A percentile compares a stretch with the other conserved stretches of the same genome.
phyloP scores from a whole-genome alignment of 64 coral and sea anemone species.

The Stichodactyla mertensii region DNA sequence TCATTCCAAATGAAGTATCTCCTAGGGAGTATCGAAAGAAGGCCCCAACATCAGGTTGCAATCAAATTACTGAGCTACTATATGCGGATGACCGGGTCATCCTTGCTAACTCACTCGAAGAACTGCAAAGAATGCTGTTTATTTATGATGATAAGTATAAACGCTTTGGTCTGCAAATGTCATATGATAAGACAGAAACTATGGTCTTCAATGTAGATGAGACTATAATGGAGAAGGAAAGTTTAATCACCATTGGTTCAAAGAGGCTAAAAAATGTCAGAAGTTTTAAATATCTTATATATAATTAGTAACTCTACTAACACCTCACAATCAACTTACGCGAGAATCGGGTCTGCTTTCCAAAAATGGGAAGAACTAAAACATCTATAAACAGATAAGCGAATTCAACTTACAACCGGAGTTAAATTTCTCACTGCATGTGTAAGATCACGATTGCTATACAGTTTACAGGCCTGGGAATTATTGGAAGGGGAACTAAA shows the following conservation, averaged over 20 bases:
- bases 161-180: not conserved
- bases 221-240: no score
- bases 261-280: not conserved
- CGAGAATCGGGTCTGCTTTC: not conserved
- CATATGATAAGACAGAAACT: not conserved
- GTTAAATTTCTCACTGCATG: not conserved
- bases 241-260: not conserved
- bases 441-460: not conserved
- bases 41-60: no score
- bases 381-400: no score
- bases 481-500: not conserved
- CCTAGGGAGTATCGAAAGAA: no score
- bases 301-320: not conserved
- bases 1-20: no score
- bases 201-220: no score
- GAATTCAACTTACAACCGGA: no score
- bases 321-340: not conserved
- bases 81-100: not conserved
- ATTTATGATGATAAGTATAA: not conserved
- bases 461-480: not conserved
- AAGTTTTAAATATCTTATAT: not conserved
- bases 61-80: no score
- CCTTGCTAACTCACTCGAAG: not conserved
- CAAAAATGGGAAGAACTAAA: no score
- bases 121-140: not conserved